Evolutionary conservation across 2,797 vertebrate species (phyloP).

Genomic region (Danio choprae): DNA sequence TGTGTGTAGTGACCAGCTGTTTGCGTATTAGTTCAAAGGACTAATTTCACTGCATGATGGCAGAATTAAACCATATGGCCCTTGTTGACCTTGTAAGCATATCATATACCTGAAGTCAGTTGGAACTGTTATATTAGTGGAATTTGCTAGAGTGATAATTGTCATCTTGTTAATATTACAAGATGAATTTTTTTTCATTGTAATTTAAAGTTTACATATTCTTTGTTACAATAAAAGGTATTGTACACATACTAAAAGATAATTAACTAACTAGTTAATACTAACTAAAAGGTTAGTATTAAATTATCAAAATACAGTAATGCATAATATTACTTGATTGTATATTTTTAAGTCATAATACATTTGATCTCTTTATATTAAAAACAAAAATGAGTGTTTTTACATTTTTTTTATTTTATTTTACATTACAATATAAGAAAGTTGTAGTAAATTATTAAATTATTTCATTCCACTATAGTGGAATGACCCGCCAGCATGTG

Average conservation of each 20-base stretch:
- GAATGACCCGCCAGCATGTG: no score
- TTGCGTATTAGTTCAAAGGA: constrained; percentile 40
- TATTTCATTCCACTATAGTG: no score
- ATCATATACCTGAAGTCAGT: not conserved
- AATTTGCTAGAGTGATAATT: not conserved
- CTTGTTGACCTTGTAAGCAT: constrained; percentile 28
- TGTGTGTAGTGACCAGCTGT: constrained; percentile 2
- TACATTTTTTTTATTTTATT: no score
- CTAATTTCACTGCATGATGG: constrained; percentile 21
- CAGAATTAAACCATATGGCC: constrained; percentile 9
- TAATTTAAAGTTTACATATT: no score
- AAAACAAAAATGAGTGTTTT: no score
- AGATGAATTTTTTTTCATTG: no score
- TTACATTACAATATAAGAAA: not conserved
- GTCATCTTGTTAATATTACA: not conserved
- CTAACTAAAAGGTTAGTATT: no score
- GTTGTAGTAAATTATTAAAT: not conserved
- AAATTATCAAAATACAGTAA: no score
- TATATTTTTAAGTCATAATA: not conserved
- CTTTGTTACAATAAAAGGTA: no score
- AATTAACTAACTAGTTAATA: no score
- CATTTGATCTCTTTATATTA: not conserved
- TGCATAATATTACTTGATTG: no score
- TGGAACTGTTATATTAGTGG: not conserved
- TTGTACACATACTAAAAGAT: no score